These are phyloP conservation scores for Baccha elongata DNA, from an alignment of 2,888 invertebrate genomes.

Conservation along the genomic window DNA sequence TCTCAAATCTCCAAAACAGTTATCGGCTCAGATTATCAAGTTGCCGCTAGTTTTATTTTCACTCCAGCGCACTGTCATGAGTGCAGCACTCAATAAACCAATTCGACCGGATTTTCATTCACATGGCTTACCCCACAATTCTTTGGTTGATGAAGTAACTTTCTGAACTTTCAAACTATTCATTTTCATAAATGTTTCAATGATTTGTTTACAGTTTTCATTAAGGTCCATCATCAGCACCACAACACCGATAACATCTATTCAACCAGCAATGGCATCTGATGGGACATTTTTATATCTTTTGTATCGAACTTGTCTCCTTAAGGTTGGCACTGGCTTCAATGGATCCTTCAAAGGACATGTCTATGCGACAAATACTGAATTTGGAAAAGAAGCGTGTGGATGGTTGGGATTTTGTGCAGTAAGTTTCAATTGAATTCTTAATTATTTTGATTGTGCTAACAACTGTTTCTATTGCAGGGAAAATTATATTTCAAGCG, in stretches of 20 bases:
- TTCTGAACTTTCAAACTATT: no score
- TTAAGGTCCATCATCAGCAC: conserved; percentile 82
- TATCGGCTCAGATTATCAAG: conserved; percentile 91
- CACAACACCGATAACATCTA: conserved; percentile 82
- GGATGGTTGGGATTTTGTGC: conserved; percentile 94
- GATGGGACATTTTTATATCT: conserved; percentile 96
- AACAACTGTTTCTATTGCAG: conserved; percentile 83
- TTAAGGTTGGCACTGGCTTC: conserved; percentile 97
- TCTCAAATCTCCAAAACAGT: conserved; percentile 91
- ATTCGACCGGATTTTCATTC: conserved; percentile 94
- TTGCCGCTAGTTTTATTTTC: conserved; percentile 93
- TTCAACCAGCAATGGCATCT: conserved; percentile 88
- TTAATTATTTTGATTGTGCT: not conserved
- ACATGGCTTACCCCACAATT: conserved; percentile 91
- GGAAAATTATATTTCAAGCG: conserved; percentile 91
- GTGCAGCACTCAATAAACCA: conserved; percentile 92
- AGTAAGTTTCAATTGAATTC: conserved; percentile 83
- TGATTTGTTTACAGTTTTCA: conserved; percentile 76
- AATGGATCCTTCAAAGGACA: conserved; percentile 95
- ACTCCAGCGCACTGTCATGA: conserved; percentile 94
- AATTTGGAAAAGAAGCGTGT: conserved; percentile 90
- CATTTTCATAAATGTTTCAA: not conserved
- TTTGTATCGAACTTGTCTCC: conserved; percentile 91
- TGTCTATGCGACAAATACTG: conserved; percentile 91
- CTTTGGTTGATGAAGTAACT: conserved; percentile 86